Conservation (phyloP, 2,797 vertebrate species). For the Lagodon rhomboides region DNA sequence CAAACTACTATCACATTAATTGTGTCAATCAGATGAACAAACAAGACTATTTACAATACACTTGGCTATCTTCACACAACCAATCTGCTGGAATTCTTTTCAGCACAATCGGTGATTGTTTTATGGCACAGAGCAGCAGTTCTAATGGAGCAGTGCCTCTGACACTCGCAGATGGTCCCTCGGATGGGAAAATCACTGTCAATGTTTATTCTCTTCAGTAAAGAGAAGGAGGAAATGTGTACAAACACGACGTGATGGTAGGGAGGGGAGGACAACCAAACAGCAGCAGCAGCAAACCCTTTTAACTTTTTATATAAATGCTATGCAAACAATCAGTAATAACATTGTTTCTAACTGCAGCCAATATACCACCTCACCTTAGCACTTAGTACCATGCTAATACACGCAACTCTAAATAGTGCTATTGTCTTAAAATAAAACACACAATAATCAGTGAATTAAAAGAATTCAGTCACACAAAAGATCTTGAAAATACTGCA, state of each 20-base stretch:
- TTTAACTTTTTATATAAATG: background rate
- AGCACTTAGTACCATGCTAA: background rate
- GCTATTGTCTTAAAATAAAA: background rate
- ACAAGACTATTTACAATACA: conserved; percentile 17
- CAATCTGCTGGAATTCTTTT: conserved; percentile 44
- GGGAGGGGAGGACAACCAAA: background rate
- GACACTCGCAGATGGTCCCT: conserved; percentile 45
- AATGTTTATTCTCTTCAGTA: conserved; percentile 13
- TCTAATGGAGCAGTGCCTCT: conserved; percentile 36
- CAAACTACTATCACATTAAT: background rate
- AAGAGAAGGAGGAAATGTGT: conserved; percentile 10
- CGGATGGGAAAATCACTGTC: conserved; percentile 35
- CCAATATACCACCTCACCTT: background rate
- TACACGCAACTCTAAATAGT: background rate
- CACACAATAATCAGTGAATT: no score
- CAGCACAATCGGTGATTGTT: conserved; percentile 48
- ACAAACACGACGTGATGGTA: conserved; percentile 7
- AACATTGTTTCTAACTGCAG: background rate
- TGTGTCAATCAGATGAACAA: conserved; percentile 24
- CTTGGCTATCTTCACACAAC: conserved; percentile 28
- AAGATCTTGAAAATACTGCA: background rate
- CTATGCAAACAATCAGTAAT: background rate
- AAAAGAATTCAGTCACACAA: background rate
- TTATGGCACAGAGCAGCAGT: conserved; percentile 40
- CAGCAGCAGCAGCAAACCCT: background rate